Conservation (phyloP, 2,888 invertebrate species). For the Plagodis pulveraria region DNA sequence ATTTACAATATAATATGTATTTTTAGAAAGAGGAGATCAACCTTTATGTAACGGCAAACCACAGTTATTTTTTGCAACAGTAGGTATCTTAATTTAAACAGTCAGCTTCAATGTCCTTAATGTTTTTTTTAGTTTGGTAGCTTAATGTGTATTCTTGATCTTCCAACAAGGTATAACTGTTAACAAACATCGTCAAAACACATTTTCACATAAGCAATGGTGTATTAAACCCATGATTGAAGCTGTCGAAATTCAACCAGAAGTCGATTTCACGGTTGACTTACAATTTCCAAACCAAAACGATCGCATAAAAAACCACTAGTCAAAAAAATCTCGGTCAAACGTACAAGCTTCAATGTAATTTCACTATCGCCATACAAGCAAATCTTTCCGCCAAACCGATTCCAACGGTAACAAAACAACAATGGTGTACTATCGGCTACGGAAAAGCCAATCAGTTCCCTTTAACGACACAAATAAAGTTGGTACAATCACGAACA, state of each 20-base stretch:
- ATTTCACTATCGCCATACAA: constrained; percentile 14
- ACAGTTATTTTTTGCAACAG: too few relatives aligned
- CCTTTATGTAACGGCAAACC: too few relatives aligned
- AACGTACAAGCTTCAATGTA: constrained; percentile 11
- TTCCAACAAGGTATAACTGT: too few relatives aligned
- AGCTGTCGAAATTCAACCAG: neutral
- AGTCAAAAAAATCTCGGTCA: constrained; percentile 17
- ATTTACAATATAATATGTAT: too few relatives aligned
- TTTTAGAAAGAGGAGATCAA: too few relatives aligned
- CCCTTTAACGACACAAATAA: constrained; percentile 34
- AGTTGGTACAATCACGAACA: constrained; percentile 47
- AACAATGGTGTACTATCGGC: constrained; percentile 40
- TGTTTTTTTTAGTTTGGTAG: too few relatives aligned
- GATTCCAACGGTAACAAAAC: constrained; percentile 19
- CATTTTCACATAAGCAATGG: too few relatives aligned
- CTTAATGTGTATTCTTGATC: too few relatives aligned
- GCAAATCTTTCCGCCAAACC: constrained; percentile 8
- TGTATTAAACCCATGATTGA: too few relatives aligned
- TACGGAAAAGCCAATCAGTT: constrained; percentile 41
- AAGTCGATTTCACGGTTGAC: constrained; percentile 8
- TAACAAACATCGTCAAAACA: too few relatives aligned
- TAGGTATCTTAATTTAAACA: too few relatives aligned
- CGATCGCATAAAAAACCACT: constrained; percentile 14
- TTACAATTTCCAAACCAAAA: constrained; percentile 15
- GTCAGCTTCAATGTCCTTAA: too few relatives aligned